Conservation (phyloP, 2,797 vertebrate genomes). For the Microtus obscurus region DNA sequence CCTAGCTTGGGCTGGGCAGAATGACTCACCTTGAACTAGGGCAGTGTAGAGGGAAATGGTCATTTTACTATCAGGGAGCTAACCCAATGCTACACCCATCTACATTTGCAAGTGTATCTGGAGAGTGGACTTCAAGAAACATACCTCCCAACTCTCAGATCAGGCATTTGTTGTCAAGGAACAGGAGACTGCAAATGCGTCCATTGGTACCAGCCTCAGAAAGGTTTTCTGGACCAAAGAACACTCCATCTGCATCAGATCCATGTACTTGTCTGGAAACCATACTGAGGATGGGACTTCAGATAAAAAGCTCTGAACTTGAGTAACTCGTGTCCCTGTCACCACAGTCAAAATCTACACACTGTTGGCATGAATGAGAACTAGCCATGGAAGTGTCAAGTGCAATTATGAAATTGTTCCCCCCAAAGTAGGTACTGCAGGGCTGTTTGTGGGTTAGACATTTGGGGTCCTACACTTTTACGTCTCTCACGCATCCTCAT, state of each 20-base stretch:
- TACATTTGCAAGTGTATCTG: neutral
- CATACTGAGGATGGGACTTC: neutral
- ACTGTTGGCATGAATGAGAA: neutral
- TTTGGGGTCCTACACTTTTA: neutral
- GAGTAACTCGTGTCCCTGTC: neutral
- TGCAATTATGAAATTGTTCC: neutral
- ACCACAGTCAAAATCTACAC: neutral
- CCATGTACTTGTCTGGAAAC: neutral
- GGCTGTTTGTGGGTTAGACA: neutral
- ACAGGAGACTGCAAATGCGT: neutral
- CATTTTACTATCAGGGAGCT: neutral
- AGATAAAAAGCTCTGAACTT: neutral
- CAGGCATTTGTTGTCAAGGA: neutral
- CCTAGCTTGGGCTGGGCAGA: neutral
- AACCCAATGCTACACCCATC: fast-evolving
- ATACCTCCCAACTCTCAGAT: neutral
- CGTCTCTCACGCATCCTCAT: neutral
- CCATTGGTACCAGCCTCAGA: neutral
- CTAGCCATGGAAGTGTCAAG: neutral
- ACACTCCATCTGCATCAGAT: neutral
- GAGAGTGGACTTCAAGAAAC: neutral
- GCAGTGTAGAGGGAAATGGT: neutral
- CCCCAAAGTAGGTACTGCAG: neutral
- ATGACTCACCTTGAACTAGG: neutral
- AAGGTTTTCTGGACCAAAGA: neutral